Evolutionary conservation across 2,797 vertebrate species (phyloP), one percentile per base, ranked within the genome.

Genomic region (Eospalax fontanierii): DNA sequence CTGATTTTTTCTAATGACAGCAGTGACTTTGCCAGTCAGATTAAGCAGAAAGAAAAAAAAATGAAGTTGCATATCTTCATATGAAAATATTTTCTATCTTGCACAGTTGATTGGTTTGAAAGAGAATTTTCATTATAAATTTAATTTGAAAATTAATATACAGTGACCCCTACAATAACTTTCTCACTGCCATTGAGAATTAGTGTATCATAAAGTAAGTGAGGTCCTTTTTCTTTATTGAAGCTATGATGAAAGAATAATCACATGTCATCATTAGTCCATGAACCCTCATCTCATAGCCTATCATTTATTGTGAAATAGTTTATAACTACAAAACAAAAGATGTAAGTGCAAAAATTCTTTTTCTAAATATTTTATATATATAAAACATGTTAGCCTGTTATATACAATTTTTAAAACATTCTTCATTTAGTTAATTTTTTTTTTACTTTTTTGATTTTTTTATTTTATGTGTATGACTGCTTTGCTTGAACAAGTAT

Each of bases 101-200:
- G 59, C 61, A 6, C 59, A 75, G 4, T 80, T 87, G 35, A 83
- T 43, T 95, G 33, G 21, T 76, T 92, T 74, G 2, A n/a, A 35
- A 80, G 54, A 83, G 50, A 75, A 68, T 73, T 85, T 92, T 92
- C 68, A 71, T 66, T 50, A 75, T 57, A 93, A 89, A 82, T 83
- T 74, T 95, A 87, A 89, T 91, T 93, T 87, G 59, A 90, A 94
- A 91, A 91, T 86, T 61, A 82, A 91, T 86, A 35, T 14, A 63
- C 3, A 82, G 12, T 50, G 65, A 87, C 40, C 24, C 43, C 57
- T 63, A 82, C 79, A 89, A 61, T 76, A 68, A 89, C 8, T 68
- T 30, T 0, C 18, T 24, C 21, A 79, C 43, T 73, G 0, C 4
- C 28, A 4, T n/a, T 50, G 65, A 16, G 35, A 10, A 74, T 79